Evolutionary conservation across 2,888 invertebrate species (phyloP).

Genomic region (Venusia cambrica): DNA sequence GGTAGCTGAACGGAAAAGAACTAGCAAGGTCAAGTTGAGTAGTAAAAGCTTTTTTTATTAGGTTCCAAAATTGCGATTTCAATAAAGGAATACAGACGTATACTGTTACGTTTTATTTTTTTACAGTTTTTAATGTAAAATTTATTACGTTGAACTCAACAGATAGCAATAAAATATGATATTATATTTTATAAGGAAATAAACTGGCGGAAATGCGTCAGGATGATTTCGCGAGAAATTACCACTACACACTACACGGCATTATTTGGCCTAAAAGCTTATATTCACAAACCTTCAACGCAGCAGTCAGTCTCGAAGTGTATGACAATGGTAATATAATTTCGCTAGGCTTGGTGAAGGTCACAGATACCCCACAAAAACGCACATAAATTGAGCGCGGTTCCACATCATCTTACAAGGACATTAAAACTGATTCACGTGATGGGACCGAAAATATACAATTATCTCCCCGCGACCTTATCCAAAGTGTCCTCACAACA

Average conservation of each 20-base stretch:
- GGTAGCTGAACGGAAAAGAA: constrained; percentile 88
- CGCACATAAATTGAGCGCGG: no score
- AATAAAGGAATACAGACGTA: constrained; percentile 14
- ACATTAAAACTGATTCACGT: no score
- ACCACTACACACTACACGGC: constrained; percentile 10
- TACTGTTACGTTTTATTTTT: constrained; percentile 47
- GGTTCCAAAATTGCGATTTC: constrained; percentile 29
- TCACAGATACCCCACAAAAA: no score
- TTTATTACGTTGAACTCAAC: constrained; percentile 29
- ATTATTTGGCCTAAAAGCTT: no score
- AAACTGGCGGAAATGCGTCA: constrained; percentile 65
- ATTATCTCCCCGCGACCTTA: no score
- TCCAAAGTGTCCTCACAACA: no score
- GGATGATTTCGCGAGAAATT: constrained; percentile 31
- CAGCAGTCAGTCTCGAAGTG: no score
- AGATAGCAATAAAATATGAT: constrained; percentile 40
- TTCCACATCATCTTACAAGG: no score
- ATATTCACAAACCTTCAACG: no score
- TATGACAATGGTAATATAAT: no score
- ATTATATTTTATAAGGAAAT: constrained; percentile 54
- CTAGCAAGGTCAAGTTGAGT: constrained; percentile 81
- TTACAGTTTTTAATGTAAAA: constrained; percentile 43
- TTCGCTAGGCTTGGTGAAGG: no score
- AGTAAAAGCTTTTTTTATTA: constrained; percentile 59
- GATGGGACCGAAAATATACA: no score